These are phyloP conservation scores for Aricia agestis DNA, from an alignment of 1,140 invertebrate genomes.

Conservation along the genomic window DNA sequence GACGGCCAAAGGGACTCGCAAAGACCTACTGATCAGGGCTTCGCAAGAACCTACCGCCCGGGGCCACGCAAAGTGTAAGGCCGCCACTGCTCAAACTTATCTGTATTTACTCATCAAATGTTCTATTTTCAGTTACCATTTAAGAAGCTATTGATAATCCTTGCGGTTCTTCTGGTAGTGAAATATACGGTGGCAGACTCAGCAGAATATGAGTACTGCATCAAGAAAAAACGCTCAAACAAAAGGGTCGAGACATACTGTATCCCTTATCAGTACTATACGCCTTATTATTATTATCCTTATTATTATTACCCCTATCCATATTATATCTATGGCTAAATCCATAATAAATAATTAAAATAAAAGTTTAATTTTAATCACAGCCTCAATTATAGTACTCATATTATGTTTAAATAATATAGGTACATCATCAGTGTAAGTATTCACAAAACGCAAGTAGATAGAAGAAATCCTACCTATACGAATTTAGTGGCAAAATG, in stretches of 20 bases:
- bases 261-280: background rate
- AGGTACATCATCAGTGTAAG: too few relatives aligned
- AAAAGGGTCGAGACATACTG: background rate
- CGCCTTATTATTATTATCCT: slow-evolving; percentile 27
- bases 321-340: slow-evolving; percentile 30
- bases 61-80: too few relatives aligned
- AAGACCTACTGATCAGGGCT: too few relatives aligned
- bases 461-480: too few relatives aligned
- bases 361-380: background rate
- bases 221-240: background rate
- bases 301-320: slow-evolving; percentile 24
- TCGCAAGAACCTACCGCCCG: too few relatives aligned
- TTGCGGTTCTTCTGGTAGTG: background rate
- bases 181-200: background rate
- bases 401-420: too few relatives aligned
- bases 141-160: background rate
- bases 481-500: too few relatives aligned
- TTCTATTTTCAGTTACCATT: background rate
- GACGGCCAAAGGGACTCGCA: too few relatives aligned
- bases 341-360: background rate
- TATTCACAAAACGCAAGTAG: too few relatives aligned
- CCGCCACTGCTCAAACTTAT: too few relatives aligned
- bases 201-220: background rate
- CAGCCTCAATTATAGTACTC: too few relatives aligned
- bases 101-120: too few relatives aligned